These are phyloP conservation scores for Elachura formosa DNA, from an alignment of 2,113 vertebrate genomes.

Conservation along the genomic window DNA sequence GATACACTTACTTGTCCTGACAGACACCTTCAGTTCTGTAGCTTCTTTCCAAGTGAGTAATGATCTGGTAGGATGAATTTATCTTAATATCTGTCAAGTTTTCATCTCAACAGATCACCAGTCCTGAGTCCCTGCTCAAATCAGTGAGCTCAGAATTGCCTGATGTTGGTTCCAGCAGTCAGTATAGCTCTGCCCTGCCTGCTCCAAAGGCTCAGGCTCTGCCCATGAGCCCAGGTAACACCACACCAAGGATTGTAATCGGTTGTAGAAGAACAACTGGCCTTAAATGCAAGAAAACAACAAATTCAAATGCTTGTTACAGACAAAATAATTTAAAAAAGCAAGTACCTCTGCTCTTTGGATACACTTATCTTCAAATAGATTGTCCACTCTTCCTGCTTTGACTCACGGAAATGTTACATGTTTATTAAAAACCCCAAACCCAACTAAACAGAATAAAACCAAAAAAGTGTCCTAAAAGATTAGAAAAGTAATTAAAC, in stretches of 20 bases:
- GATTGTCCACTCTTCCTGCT: neutral
- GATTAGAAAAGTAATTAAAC: neutral
- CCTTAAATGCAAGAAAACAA: neutral
- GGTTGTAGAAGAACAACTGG: neutral
- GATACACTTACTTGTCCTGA: neutral
- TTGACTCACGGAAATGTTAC: neutral
- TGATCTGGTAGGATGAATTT: neutral
- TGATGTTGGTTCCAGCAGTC: slow-evolving; percentile 44
- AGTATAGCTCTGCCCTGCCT: neutral
- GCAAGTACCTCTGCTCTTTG: neutral
- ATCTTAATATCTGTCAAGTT: neutral
- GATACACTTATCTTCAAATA: neutral
- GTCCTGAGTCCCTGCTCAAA: neutral
- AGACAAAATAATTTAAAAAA: neutral
- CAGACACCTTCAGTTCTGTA: neutral
- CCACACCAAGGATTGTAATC: neutral
- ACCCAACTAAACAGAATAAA: neutral
- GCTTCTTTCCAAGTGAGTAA: neutral
- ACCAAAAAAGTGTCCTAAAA: neutral
- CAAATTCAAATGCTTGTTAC: neutral
- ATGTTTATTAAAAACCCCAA: neutral
- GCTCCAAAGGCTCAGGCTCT: neutral
- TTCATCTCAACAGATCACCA: slow-evolving; percentile 59
- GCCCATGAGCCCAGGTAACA: neutral
- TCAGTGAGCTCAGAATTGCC: neutral